Conservation (phyloP, 1,140 invertebrate species). For the Euborellia annulipes region DNA sequence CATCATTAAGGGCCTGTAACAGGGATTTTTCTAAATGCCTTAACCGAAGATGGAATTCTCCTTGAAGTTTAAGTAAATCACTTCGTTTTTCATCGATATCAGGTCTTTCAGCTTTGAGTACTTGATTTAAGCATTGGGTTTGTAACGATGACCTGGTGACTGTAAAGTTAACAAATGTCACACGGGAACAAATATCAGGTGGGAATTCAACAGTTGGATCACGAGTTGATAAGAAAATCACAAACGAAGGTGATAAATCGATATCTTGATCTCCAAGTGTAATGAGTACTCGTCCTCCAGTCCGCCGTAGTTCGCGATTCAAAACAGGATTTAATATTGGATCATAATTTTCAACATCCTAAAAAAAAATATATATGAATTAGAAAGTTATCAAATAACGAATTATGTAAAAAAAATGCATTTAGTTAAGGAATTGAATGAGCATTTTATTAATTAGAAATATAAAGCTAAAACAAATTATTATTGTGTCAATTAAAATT, state of each 20-base stretch:
- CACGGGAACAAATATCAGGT: slow-evolving; percentile 95
- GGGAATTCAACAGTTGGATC: slow-evolving; percentile 99
- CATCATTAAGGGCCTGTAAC: slow-evolving; percentile 92
- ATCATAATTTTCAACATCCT: slow-evolving; percentile 99
- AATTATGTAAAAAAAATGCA: too few species aligned
- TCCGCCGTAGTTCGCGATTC: slow-evolving; percentile 88
- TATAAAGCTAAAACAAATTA: too few species aligned
- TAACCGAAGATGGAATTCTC: slow-evolving; percentile 92
- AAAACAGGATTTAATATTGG: slow-evolving; percentile 97
- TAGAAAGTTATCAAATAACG: too few species aligned
- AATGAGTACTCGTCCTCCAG: slow-evolving; percentile 92
- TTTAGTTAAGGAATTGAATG: too few species aligned
- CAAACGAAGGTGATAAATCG: slow-evolving; percentile 97
- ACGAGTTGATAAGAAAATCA: slow-evolving; percentile 95
- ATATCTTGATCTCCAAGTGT: slow-evolving; percentile 99
- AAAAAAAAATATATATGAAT: slow-evolving; percentile 18
- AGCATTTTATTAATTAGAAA: too few species aligned
- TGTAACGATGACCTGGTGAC: slow-evolving; percentile 94
- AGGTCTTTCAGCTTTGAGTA: slow-evolving; percentile 91
- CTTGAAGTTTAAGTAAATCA: slow-evolving; percentile 91
- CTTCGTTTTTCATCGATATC: slow-evolving; percentile 98
- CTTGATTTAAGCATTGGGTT: slow-evolving; percentile 96
- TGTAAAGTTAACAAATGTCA: slow-evolving; percentile 99
- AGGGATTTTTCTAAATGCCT: slow-evolving; percentile 95
- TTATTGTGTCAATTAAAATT: too few species aligned